Percentiles rank a stretch among this genome's conserved stretches.
These are phyloP conservation scores for Apostichopus californicus DNA, from an alignment of 35 echinoderm and acorn worm species.

Conservation along the genomic window DNA sequence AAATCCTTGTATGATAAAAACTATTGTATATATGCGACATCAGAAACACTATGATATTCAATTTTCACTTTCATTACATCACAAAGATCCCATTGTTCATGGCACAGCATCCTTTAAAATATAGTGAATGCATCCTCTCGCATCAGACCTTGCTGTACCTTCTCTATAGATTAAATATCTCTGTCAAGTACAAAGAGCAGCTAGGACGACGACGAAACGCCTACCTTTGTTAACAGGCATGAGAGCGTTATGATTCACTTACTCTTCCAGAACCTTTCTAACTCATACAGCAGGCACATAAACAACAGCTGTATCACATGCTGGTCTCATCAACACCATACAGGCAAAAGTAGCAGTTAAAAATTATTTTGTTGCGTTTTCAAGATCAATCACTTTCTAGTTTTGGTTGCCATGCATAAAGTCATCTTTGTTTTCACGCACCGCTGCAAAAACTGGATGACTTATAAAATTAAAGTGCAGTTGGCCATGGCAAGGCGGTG, in stretches of 20 bases:
- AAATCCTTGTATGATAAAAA: not conserved
- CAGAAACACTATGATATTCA: not conserved
- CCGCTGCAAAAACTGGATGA: not conserved
- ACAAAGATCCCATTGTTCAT: not conserved
- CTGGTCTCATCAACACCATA: not conserved
- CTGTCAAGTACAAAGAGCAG: too few species aligned
- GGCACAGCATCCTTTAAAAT: not conserved
- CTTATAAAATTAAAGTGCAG: not conserved
- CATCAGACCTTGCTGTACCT: too few species aligned
- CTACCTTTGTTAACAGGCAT: not conserved
- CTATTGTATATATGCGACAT: not conserved
- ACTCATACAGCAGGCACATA: not conserved
- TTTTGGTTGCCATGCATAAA: not conserved
- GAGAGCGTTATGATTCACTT: not conserved
- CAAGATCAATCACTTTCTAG: not conserved
- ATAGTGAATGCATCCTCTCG: too few species aligned
- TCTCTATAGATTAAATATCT: too few species aligned
- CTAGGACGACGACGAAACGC: not conserved
- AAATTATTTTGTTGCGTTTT: not conserved
- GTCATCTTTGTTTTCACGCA: not conserved
- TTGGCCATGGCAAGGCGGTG: not conserved
- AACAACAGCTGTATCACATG: not conserved
- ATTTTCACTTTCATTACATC: not conserved
- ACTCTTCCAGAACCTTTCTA: not conserved
- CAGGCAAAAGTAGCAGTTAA: not conserved